phyloP scores from a whole-genome alignment of 2,888 invertebrate genomes.

The Trichogramma dendrolimi region DNA sequence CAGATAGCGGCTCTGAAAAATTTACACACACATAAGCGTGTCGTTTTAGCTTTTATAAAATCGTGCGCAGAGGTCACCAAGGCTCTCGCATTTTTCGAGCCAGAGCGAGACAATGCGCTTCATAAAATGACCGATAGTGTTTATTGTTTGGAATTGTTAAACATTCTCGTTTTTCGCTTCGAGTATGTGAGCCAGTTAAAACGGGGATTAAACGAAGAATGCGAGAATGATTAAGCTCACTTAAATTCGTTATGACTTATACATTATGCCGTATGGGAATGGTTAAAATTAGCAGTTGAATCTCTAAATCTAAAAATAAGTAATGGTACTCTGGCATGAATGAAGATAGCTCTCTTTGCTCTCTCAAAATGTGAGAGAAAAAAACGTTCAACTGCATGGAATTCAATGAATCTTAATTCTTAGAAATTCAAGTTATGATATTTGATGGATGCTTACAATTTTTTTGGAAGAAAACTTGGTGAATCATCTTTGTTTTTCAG shows the following conservation, averaged over 20 bases:
- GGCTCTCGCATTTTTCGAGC: too few relatives aligned
- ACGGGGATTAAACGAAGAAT: too few relatives aligned
- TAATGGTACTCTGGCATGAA: background rate
- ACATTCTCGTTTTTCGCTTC: too few relatives aligned
- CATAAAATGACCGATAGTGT: background rate
- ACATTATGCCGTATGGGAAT: background rate
- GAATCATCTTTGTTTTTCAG: slow-evolving; percentile 96
- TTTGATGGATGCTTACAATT: slow-evolving; percentile 65
- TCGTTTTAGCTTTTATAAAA: too few relatives aligned
- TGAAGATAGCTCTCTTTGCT: too few relatives aligned
- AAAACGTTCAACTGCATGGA: background rate
- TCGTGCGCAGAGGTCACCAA: too few relatives aligned
- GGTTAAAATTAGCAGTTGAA: slow-evolving; percentile 1
- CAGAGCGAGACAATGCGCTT: background rate
- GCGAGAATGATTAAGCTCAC: too few relatives aligned
- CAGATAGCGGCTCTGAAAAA: slow-evolving; percentile 84
- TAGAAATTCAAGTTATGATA: slow-evolving; percentile 1
- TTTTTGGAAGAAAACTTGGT: slow-evolving; percentile 88
- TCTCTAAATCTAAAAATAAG: slow-evolving; percentile 3
- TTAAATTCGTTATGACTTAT: too few relatives aligned
- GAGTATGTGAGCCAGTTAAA: too few relatives aligned
- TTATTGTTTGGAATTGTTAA: too few relatives aligned
- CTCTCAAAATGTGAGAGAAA: background rate
- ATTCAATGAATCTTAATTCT: background rate
- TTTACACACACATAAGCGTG: background rate